Evolutionary conservation across 2,888 invertebrate genomes (phyloP), one percentile per base, ranked within the genome.

Genomic region (Phyllotreta striolata): DNA sequence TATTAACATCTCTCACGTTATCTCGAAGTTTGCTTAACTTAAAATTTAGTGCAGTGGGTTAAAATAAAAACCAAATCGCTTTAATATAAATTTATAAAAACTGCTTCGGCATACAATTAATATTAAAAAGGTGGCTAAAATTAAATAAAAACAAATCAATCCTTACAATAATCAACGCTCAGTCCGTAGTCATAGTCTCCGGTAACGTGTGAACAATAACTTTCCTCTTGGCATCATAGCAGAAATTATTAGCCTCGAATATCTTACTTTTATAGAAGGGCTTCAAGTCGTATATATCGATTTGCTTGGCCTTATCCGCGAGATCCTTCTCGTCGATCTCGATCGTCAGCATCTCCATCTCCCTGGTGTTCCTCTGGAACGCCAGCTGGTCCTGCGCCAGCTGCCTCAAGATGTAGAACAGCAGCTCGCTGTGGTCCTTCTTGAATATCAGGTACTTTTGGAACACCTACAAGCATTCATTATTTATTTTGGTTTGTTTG

Each of bases 341-440:
- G 10, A 98, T 89, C 14, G 89, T 87, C 5, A 82, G 73, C 40
- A 81, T 77, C n/a, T 81, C 81, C 0, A 88, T 83, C 60, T 89
- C 87, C 0, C 85, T 85, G 51, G 87, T 87, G 56, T 91, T 90
- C 69, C 91, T 84, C 84, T 93, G 89, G 79, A 93, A 97, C 0
- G 92, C 88, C 62, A 96, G 83, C 77, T 96, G 95, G 81, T 98
- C 98, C 78, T 94, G 88, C 0, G 95, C 90, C 63, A 99, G 86
- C 77, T 98, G 97, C 14, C 96, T 91, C 57, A 99, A 85, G 70
- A 98, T 91, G 82, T 96, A 99, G 83, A 97, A 93, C 0, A 99
- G 84, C 24, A 99, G 85, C 79, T 99, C 98, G 75, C 96, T 94
- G 84, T 97, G 95, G 81, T 99, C 98, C 76, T 95, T 93, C 79